Conservation (phyloP, 2,888 invertebrate genomes). For the Orthonychiurus folsomi region DNA sequence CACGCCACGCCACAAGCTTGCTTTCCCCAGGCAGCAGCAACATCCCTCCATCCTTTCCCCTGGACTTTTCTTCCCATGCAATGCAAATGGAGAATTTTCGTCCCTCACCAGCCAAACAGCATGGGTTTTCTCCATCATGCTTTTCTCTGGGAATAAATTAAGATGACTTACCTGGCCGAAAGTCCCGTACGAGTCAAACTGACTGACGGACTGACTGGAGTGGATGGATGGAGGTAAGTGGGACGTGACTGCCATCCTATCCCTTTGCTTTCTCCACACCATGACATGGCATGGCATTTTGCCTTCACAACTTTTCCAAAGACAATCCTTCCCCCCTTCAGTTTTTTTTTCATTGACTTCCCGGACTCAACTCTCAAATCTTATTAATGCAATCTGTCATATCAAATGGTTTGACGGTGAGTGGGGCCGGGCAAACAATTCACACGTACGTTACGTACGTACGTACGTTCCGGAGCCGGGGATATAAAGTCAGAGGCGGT, state of each 20-base stretch:
- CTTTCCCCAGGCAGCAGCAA: no score
- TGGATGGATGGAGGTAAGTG: no score
- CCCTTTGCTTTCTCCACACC: neutral
- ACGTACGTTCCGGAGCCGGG: no score
- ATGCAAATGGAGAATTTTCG: neutral
- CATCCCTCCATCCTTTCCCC: neutral
- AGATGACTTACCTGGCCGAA: conserved; percentile 6
- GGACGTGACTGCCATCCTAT: neutral
- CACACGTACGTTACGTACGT: no score
- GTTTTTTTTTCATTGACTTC: neutral
- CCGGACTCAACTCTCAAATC: neutral
- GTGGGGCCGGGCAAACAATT: no score
- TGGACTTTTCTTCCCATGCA: neutral
- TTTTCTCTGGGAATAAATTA: conserved; percentile 20
- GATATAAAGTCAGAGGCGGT: no score
- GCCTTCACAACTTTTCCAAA: neutral
- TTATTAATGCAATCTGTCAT: neutral
- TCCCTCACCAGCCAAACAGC: neutral
- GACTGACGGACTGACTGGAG: no score
- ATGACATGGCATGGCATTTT: no score
- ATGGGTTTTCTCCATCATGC: neutral
- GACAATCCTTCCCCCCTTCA: neutral
- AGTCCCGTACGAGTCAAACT: no score
- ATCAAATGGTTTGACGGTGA: no score
- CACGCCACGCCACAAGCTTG: no score